A percentile compares a stretch with the other conserved stretches of the same genome.
Evolutionary conservation across 2,797 vertebrate species (phyloP).

Genomic region (Tadarida brasiliensis): DNA sequence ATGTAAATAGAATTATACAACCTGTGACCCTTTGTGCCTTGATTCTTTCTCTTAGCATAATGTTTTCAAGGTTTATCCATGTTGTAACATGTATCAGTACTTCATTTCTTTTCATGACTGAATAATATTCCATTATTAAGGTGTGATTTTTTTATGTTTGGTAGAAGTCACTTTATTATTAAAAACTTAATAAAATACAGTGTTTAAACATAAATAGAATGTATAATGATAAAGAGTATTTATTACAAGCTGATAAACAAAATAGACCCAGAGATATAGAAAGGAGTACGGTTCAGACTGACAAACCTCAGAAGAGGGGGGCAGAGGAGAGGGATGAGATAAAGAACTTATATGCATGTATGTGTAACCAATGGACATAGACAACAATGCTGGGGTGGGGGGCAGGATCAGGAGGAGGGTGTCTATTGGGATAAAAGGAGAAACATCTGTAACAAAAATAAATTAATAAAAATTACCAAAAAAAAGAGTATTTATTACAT

Average conservation of each 20-base stretch:
- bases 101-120: neutral
- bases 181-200: neutral
- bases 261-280: no score
- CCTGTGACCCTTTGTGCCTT: neutral
- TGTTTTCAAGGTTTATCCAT: neutral
- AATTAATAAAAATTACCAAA: no score
- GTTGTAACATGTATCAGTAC: neutral
- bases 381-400: no score
- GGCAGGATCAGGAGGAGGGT: no score
- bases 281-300: no score
- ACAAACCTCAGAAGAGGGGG: no score
- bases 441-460: no score
- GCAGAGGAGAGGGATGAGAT: no score
- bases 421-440: no score
- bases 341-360: no score
- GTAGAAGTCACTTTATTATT: slow-evolving; percentile 1
- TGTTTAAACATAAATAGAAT: neutral
- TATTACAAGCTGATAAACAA: neutral
- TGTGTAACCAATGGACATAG: no score
- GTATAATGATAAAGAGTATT: neutral
- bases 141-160: neutral
- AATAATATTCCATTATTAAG: neutral
- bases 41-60: neutral
- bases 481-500: neutral
- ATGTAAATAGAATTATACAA: neutral